These are phyloP conservation scores for Acrossocheilus fasciatus DNA, from an alignment of 2,797 vertebrate genomes.

Conservation along the genomic window DNA sequence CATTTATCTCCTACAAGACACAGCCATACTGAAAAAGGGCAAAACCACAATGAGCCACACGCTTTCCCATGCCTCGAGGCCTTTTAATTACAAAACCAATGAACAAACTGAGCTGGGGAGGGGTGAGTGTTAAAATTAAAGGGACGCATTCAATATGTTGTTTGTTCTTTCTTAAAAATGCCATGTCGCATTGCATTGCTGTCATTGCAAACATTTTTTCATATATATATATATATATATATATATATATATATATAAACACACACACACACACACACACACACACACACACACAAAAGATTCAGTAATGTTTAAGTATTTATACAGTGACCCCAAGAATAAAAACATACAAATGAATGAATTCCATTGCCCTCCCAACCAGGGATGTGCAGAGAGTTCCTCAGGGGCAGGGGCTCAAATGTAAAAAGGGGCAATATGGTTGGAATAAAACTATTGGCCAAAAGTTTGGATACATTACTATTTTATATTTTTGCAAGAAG, in stretches of 20 bases:
- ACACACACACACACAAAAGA: background rate
- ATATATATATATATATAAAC: background rate
- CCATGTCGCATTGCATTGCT: background rate
- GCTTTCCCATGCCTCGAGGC: slow-evolving; percentile 10
- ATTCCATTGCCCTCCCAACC: background rate
- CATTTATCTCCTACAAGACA: slow-evolving; percentile 29
- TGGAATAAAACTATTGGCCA: no score
- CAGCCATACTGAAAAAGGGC: slow-evolving; percentile 23
- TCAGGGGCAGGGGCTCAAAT: no score
- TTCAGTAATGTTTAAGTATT: background rate
- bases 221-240: background rate
- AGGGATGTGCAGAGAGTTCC: no score
- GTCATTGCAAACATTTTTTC: background rate
- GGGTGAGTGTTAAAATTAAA: background rate
- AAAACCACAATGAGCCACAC: slow-evolving; percentile 15
- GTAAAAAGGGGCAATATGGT: no score
- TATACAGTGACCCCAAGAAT: background rate
- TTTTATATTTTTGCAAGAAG: no score
- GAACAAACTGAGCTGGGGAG: slow-evolving; percentile 1
- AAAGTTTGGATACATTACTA: no score
- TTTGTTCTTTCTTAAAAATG: background rate
- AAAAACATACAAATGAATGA: background rate
- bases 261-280: background rate
- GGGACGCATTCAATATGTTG: background rate
- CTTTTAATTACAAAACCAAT: slow-evolving; percentile 39